Conservation (phyloP, 2,888 invertebrate species). For the Teleogryllus oceanicus region DNA sequence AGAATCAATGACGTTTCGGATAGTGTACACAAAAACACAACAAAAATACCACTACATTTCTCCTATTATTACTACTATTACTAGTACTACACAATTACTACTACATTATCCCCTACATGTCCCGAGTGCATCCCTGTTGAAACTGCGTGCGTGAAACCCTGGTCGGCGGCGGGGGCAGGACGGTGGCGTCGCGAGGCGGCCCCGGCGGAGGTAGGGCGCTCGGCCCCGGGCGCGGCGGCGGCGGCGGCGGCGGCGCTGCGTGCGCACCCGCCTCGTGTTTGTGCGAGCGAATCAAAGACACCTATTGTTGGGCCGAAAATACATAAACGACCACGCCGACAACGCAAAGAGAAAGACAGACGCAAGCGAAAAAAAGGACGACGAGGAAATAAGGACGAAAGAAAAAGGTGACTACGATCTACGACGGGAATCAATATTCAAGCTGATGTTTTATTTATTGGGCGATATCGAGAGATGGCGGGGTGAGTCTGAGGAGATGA, state of each 20-base stretch:
- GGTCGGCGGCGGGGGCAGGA: neutral
- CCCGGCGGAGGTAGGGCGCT: neutral
- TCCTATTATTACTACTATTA: no score
- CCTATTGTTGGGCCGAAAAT: constrained; percentile 18
- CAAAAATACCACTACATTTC: no score
- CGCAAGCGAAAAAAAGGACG: constrained; percentile 1
- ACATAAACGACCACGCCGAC: constrained; percentile 18
- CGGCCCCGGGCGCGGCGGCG: neutral
- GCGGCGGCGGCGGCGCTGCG: neutral
- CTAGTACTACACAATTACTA: no score
- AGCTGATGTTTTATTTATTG: neutral
- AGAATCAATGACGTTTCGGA: no score
- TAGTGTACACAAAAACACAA: no score
- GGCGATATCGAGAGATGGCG: neutral
- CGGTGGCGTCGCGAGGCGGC: neutral
- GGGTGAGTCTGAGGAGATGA: no score
- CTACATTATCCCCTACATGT: no score
- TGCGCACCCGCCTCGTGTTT: neutral
- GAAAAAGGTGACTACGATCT: constrained; percentile 5
- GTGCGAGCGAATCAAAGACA: constrained; percentile 2
- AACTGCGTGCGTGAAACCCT: no score
- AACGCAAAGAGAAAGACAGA: constrained; percentile 18
- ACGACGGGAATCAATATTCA: neutral
- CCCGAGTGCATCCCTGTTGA: no score
- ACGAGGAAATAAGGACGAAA: constrained; percentile 18